Evolutionary conservation across 2,113 vertebrate species (phyloP), one percentile per base, ranked within the genome.

Genomic region (Rhabdornis inornatus): DNA sequence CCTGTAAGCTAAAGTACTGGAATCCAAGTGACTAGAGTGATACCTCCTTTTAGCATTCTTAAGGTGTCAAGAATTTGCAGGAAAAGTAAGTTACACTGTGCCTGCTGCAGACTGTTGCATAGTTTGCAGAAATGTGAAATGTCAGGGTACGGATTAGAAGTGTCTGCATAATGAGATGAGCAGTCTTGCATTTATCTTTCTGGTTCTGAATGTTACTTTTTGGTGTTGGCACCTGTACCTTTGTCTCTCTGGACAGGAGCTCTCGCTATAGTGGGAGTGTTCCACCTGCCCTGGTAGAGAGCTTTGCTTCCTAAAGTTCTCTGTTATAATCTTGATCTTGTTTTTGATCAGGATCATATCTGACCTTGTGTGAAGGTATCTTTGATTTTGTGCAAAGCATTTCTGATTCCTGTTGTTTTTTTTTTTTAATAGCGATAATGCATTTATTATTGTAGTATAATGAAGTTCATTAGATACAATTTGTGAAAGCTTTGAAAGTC

Each of bases 321-420:
- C 8, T 28, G 2, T 87, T 65, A 12, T 21, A 78, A 49, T 89
- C 44, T 81, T 1, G 0, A 25, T 89, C 56, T 95, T 65, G 30
- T 9, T 90, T 91, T 53, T 76, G 40, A 74, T 82, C 40, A 37
- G 28, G 28, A 66, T 84, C 0, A 0, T 74, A 83, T 87, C 39
- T 94, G 82, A 84, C 60, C 52, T 81, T 70, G 33, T 75, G 28
- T 24, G 86, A 64, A 86, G 49, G 24, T 90, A 21, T 49, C 49
- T 91, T 74, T 92, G 57, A 61, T 78, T 47, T 76, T 87, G 37
- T 85, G 50, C 57, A 75, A 87, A 74, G 13, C 33, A 35, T 80
- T 78, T 87, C 57, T 76, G 44, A 64, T 83, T 78, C 23, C 13
- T 3, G 61, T 81, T 50, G 71, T 70, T 87, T 20, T 3, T 81